Evolutionary conservation across 2,888 invertebrate genomes (phyloP).

Genomic region (Drosophila tanythrix): DNA sequence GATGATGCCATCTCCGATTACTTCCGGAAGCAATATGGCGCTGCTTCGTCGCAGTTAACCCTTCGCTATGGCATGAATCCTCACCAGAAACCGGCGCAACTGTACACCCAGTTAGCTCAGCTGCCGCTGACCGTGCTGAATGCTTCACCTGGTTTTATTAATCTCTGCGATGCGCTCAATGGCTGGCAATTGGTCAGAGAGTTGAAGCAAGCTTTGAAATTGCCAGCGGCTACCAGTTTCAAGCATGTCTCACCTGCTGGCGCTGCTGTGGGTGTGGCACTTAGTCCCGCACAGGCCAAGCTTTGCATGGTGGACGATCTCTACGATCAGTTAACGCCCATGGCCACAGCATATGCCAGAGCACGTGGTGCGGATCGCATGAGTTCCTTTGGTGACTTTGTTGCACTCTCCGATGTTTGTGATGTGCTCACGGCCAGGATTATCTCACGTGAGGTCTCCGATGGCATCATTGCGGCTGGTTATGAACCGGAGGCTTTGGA

Average conservation of each 20-base stretch:
- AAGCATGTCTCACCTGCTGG: constrained; percentile 99
- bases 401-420: constrained; percentile 96
- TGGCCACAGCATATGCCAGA: constrained; percentile 96
- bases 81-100: constrained; percentile 97
- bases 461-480: constrained; percentile 98
- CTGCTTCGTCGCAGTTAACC: constrained; percentile 91
- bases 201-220: constrained; percentile 90
- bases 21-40: constrained; percentile 95
- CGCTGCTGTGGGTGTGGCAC: constrained; percentile 94
- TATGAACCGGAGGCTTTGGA: constrained; percentile 93
- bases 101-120: constrained; percentile 91
- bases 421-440: constrained; percentile 96
- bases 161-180: constrained; percentile 98
- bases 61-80: constrained; percentile 99
- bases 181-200: constrained; percentile 98
- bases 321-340: constrained; percentile 89
- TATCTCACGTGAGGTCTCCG: constrained; percentile 97
- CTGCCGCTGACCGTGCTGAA: constrained; percentile 95
- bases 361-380: constrained; percentile 99
- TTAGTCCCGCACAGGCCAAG: constrained; percentile 91
- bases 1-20: constrained; percentile 97
- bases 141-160: constrained; percentile 98
- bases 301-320: constrained; percentile 97
- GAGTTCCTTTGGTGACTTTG: constrained; percentile 99
- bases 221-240: constrained; percentile 98